Base-by-base conservation (phyloP, 2,797 vertebrate genomes). In the Heteromormyrus szaboi region DNA sequence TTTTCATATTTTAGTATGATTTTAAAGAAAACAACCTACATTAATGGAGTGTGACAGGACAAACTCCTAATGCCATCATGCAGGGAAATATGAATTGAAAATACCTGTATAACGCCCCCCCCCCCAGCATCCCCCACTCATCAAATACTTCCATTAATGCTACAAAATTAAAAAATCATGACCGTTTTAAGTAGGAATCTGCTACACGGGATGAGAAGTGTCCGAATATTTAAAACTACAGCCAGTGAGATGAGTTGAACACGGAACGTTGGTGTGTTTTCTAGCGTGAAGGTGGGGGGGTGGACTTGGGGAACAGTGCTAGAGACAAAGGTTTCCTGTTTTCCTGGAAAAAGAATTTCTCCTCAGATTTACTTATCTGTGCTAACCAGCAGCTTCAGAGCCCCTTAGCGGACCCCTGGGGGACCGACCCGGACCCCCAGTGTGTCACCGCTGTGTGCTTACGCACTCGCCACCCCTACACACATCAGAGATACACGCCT, bases 41-140 rank as follows among this genome's bases (percentile, higher is more conserved):
- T 99, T 98, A 97, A 99, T 99, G 97, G 97, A 95, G 96, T 96
- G 97, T 97, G 98, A 98, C 98, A 98, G 97, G 97, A 97, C 97
- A 97, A 95, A 95, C 97, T 96, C 96, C 97, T 99, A 98, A 98
- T 98, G 98, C 98, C 97, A 97, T 98, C 97, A 97, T 95, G 93
- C 95, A 95, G 93, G 95, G 96, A 96, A 97, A 97, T 98, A 98
- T 97, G 98, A 99, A 98, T 98, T 98, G 97, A 97, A 99, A 98
- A 99, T 98, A 96, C 91, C 89, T 92, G 89, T 81, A 93, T 92
- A 91, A 88, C 93, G 92, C 88, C 81, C 89, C 87, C 81, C 89
- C 87, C 76, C 88, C 88, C 79, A 90, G 90, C 89, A 90, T 37
- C 79, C 33, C 17, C 59, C 68, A 65, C 87, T 72, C 29, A 92